Evolutionary conservation across 2,797 vertebrate species (phyloP), one percentile per base, ranked within the genome.

Genomic region (Corythornis leucogaster): DNA sequence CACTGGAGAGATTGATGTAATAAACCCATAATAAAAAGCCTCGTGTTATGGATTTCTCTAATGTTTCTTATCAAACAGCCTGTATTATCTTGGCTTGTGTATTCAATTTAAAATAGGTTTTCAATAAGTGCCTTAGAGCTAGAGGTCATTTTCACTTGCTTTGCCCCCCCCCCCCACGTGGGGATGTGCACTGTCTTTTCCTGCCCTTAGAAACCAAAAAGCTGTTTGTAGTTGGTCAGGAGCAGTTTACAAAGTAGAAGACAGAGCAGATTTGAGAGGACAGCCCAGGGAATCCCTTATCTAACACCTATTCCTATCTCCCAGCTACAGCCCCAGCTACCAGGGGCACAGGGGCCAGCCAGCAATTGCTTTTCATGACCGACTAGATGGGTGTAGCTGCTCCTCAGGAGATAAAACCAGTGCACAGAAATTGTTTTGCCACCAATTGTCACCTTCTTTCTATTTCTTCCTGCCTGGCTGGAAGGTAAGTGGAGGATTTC

Each of bases 21-120:
- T 97, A 97, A 98, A 95, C 96, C 95, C 86, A 88, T 96, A 97
- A 97, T 95, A 97, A 97, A 98, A 96, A 96, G 96, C 88, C 89
- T 90, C 74, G 63, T 90, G 93, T 93, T 97, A 97, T 95, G 93
- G 97, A 97, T 97, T 97, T 97, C 96, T 97, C 95, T 96, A 95
- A 95, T 97, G 96, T 97, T 97, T 97, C 96, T 97, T 96, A 97
- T 97, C 97, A 96, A 97, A 95, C 91, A 94, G 88, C 89, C 91
- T 94, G 85, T 93, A 97, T 95, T 97, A 97, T 93, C 95, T 95
- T 81, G 97, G 96, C 94, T 94, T 92, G 91, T 78, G 84, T 94
- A 87, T 95, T 97, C 96, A 94, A 95, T 95, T 97, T 97, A 96
- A 95, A 96, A 94, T 71, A 89, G 93, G 93, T 96, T 97, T 97